Base-by-base conservation (phyloP, 2,888 invertebrate genomes). In the Cephus nigrinus region DNA sequence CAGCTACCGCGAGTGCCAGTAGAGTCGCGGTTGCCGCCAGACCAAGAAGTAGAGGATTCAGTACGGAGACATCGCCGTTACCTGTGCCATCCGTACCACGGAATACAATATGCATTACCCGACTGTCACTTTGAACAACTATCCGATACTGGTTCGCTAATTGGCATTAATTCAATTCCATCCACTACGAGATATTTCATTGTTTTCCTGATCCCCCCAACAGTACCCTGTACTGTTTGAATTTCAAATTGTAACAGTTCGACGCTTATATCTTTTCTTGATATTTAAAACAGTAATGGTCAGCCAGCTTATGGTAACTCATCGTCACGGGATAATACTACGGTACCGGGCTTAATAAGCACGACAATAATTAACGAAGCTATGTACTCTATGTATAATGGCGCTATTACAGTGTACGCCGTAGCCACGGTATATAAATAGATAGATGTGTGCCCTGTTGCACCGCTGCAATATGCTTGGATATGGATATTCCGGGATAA, bases 31-130 rank as follows among this genome's bases (percentile, higher is more conserved):
- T 95, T 11, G 96, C 95, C 78, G 96, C 95, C 84, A 97, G 93
- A 1, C 96, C 96, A 11, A 96, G 94, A 79, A 97, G 92, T 77
- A 97, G 93, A 23, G 96, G 96, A 82, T 95, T 96, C 87, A 96
- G 84, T 78, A 87, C 87, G 80, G 88, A 87, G 68, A 86, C 87
- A 79, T 89, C 86, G 74, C 88, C 86, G 81, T 86, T 88, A 71
- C 71, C 40, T 55, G 55, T 9, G 55, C 9, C 55, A 55, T 55
- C 23, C 23, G 9, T 55, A 55, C 23, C 55, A 23, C 23, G 23
- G 23, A 23, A 55, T 55, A 15, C 2, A 55, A 55, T 55, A 23
- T 55, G 23, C 55, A 55, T 23, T 55, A 55, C 55, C 9, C 55
- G 55, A 23, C 55, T 23, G 55, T 3, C 23, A 2, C 0, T 55